Conservation (phyloP, 2,113 vertebrate genomes). For the Aphyosemion australe region DNA sequence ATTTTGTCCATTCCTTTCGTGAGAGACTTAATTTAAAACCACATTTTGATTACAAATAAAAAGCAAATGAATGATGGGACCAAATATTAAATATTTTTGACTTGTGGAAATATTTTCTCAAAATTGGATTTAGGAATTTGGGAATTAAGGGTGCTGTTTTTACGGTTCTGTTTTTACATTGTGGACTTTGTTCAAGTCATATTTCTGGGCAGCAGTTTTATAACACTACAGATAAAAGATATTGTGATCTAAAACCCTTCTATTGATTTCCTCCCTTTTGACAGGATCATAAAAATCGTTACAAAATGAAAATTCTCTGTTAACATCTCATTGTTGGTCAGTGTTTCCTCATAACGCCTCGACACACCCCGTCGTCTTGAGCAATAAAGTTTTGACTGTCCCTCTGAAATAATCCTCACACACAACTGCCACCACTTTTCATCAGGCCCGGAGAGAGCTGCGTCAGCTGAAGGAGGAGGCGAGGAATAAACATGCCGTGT, state of each 20-base stretch:
- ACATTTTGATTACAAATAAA: too few species aligned
- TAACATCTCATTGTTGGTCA: conserved; percentile 28
- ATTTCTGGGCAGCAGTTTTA: conserved; percentile 2
- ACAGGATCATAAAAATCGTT: neutral
- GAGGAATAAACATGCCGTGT: conserved; percentile 94
- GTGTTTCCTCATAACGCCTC: conserved; percentile 19
- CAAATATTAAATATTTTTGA: too few species aligned
- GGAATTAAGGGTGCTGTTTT: too few species aligned
- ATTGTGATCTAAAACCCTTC: neutral
- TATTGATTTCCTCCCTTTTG: too few species aligned
- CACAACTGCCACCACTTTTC: conserved; percentile 68
- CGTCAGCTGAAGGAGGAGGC: conserved; percentile 94
- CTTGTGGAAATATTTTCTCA: too few species aligned
- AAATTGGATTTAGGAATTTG: too few species aligned
- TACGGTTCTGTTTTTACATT: neutral
- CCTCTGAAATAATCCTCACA: conserved; percentile 76
- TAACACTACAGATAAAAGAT: conserved; percentile 1
- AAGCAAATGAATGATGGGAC: too few species aligned
- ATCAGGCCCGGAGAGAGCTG: conserved; percentile 95
- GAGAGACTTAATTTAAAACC: too few species aligned
- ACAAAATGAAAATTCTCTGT: neutral
- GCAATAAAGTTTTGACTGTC: conserved; percentile 65
- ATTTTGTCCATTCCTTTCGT: too few species aligned
- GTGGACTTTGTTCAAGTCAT: conserved; percentile 8
- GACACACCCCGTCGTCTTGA: conserved; percentile 30